These are phyloP conservation scores for Erebia ligea DNA, from an alignment of 2,888 invertebrate genomes.

Conservation along the genomic window DNA sequence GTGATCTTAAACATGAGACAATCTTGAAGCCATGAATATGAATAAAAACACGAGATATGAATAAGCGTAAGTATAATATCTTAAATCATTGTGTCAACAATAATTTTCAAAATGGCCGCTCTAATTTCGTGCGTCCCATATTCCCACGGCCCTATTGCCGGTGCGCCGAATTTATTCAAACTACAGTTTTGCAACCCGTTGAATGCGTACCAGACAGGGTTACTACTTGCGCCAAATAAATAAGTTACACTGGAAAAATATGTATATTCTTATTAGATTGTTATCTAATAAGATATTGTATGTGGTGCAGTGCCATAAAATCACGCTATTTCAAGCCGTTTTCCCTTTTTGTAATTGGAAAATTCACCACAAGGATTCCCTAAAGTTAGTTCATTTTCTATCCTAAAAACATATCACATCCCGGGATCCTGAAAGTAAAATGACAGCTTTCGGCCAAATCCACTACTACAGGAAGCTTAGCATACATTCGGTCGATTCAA, in stretches of 20 bases:
- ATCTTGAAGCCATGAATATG: background rate
- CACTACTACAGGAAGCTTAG: too few relatives aligned
- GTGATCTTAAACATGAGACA: background rate
- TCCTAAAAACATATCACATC: too few relatives aligned
- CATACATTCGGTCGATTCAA: too few relatives aligned
- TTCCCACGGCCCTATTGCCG: slow-evolving; percentile 61
- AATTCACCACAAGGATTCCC: too few relatives aligned
- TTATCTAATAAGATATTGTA: too few relatives aligned
- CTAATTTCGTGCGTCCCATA: slow-evolving; percentile 67
- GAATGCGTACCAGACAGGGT: background rate
- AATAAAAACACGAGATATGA: background rate
- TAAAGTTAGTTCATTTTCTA: too few relatives aligned
- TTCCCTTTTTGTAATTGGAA: too few relatives aligned
- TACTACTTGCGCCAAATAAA: background rate
- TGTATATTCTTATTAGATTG: too few relatives aligned
- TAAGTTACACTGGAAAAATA: background rate
- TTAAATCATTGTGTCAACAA: slow-evolving; percentile 32
- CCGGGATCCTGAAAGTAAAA: too few relatives aligned
- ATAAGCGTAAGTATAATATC: background rate
- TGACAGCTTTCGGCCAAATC: too few relatives aligned
- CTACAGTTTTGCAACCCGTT: slow-evolving; percentile 60
- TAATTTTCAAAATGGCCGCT: slow-evolving; percentile 50
- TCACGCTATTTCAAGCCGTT: too few relatives aligned
- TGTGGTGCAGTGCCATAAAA: too few relatives aligned
- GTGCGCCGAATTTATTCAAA: slow-evolving; percentile 33